Conservation (phyloP, 2,888 invertebrate species). For the Philereme transversata region DNA sequence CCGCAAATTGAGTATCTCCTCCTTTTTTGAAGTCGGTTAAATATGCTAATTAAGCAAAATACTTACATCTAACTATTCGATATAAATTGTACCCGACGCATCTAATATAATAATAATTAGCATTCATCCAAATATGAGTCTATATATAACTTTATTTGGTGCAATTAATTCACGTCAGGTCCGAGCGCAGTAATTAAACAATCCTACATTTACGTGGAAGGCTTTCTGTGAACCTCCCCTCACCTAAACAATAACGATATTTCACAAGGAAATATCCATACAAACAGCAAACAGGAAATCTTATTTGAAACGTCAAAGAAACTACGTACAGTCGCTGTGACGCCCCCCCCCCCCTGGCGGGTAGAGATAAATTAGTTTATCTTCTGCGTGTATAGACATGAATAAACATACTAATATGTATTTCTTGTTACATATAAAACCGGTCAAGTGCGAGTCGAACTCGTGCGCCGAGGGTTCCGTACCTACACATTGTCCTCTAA, state of each 20-base stretch:
- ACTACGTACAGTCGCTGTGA: conserved; percentile 40
- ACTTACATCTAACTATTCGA: too few species aligned
- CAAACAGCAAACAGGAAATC: conserved; percentile 50
- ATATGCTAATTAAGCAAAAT: too few species aligned
- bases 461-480: too few species aligned
- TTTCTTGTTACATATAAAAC: too few species aligned
- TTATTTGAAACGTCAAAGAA: conserved; percentile 50
- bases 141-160: conserved; percentile 63
- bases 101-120: conserved; percentile 4
- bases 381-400: conserved; percentile 25
- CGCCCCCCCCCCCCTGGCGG: conserved; percentile 36
- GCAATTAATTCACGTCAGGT: conserved; percentile 71
- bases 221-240: conserved; percentile 57
- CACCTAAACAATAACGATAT: conserved; percentile 59
- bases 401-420: background rate
- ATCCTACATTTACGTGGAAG: conserved; percentile 64
- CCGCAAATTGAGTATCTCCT: too few species aligned
- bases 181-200: conserved; percentile 79
- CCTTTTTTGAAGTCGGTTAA: too few species aligned
- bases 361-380: conserved; percentile 40
- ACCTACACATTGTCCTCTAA: too few species aligned
- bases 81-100: too few species aligned
- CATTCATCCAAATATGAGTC: conserved; percentile 19
- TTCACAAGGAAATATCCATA: conserved; percentile 57
- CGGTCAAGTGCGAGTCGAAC: too few species aligned